Evolutionary conservation across 2,113 vertebrate species (phyloP), one percentile per base, ranked within the genome.

Genomic region (Pachyramphus minor): DNA sequence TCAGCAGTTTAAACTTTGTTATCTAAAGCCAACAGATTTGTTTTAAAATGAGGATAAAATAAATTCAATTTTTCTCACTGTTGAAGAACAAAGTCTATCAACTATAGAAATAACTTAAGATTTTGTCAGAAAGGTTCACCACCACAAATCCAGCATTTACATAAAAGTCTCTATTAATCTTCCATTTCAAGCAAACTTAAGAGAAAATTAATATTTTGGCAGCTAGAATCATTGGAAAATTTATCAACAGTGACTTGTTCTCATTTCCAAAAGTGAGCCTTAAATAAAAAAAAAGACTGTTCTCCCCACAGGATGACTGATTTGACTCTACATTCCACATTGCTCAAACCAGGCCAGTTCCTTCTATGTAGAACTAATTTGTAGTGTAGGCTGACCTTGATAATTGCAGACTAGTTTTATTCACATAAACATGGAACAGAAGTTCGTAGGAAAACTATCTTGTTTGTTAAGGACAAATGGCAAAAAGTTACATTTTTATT

Each of bases 241-340:
- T 42, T 55, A 49, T 15, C 2, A 17, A 31, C 0, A 63, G 18
- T 25, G 23, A 75, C 1, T 2, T 2, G 1, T 21, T 55, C 30
- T 87, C 17, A 55, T 11, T 68, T 76, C 14, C 31, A 63, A 62
- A 78, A 72, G 24, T 1, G 2, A 63, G 15, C 30, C 12, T 47
- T 58, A 52, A 69, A 53, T 4, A 22, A 68, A 47, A 76, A 76
- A 12, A 44, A 3, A 53, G 12, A 53, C 12, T 35, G 25, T 13
- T 86, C 35, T 39, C 37, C 18, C 19, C 60, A 73, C 9, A 69
- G 19, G 7, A 33, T 10, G 8, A 84, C 0, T 55, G 27, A 76
- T 67, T 20, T 2, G 3, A 64, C 0, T 59, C 39, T 25, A 82
- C 5, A 45, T 50, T 37, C 17, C 42, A 55, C 2, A 4, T 17